These are phyloP conservation scores for Dendropsophus ebraccatus DNA, from an alignment of 2,113 vertebrate species.

Conservation along the genomic window DNA sequence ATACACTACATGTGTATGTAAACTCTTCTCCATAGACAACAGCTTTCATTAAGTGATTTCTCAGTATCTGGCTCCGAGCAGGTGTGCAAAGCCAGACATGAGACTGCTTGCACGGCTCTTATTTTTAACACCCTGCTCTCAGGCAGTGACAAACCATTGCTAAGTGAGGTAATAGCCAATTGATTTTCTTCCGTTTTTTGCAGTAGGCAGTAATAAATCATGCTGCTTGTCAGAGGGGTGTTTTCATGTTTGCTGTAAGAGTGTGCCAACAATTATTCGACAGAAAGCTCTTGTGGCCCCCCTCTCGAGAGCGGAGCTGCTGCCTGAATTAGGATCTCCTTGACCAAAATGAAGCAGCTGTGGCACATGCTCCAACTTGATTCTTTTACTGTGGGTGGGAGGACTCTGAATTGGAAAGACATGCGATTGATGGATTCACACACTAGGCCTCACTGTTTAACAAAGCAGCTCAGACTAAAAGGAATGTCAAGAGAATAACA, in stretches of 20 bases:
- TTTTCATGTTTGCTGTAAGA: slow-evolving; percentile 85
- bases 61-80: slow-evolving; percentile 63
- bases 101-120: slow-evolving; percentile 78
- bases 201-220: slow-evolving; percentile 96
- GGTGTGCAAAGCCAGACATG: slow-evolving; percentile 63
- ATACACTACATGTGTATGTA: neutral
- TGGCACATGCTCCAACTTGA: slow-evolving; percentile 61
- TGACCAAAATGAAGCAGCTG: slow-evolving; percentile 60
- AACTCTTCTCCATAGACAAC: neutral
- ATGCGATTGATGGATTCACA: slow-evolving; percentile 65
- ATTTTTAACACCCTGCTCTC: slow-evolving; percentile 86
- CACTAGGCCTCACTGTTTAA: slow-evolving; percentile 58
- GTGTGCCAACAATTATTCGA: slow-evolving; percentile 91
- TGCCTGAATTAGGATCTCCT: slow-evolving; percentile 61
- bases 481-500: slow-evolving; percentile 59
- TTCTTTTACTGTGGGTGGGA: slow-evolving; percentile 56
- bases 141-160: slow-evolving; percentile 90
- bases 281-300: slow-evolving; percentile 78
- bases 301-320: slow-evolving; percentile 64
- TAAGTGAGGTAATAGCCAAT: slow-evolving; percentile 98
- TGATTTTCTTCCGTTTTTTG: slow-evolving; percentile 93
- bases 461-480: slow-evolving; percentile 56
- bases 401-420: slow-evolving; percentile 62
- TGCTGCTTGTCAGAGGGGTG: slow-evolving; percentile 86
- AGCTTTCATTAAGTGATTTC: slow-evolving; percentile 16